phyloP scores from a whole-genome alignment of 2,113 vertebrate species.

The Casuarius casuarius region DNA sequence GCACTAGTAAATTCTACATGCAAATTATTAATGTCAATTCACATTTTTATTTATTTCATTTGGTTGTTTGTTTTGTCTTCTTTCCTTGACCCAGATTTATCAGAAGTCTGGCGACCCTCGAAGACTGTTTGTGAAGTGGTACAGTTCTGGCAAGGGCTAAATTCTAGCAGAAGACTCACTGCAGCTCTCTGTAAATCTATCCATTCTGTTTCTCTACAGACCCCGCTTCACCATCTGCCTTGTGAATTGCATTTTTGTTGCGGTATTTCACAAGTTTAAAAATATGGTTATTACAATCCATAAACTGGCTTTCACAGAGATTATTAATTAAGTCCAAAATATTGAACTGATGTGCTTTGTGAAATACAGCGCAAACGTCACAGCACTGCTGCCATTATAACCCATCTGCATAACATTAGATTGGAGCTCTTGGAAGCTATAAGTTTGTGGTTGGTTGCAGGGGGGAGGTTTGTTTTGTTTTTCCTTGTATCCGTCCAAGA shows the following conservation, averaged over 20 bases:
- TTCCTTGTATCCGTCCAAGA: slow-evolving; percentile 55
- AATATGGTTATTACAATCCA: slow-evolving; percentile 77
- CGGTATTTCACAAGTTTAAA: slow-evolving; percentile 76
- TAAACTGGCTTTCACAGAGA: slow-evolving; percentile 74
- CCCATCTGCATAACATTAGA: slow-evolving; percentile 52
- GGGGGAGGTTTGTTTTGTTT: background rate
- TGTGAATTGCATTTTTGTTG: slow-evolving; percentile 72
- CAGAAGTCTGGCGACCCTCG: slow-evolving; percentile 62
- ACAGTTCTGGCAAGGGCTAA: slow-evolving; percentile 59
- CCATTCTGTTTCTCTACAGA: slow-evolving; percentile 72
- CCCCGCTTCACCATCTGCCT: slow-evolving; percentile 74
- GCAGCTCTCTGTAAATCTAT: slow-evolving; percentile 75
- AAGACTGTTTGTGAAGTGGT: slow-evolving; percentile 61
- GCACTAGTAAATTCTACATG: background rate
- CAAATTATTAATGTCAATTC: slow-evolving; percentile 22
- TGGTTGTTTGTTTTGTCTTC: slow-evolving; percentile 50
- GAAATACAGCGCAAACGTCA: slow-evolving; percentile 63
- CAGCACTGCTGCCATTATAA: slow-evolving; percentile 29
- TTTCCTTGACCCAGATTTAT: slow-evolving; percentile 20
- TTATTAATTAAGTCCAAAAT: slow-evolving; percentile 84
- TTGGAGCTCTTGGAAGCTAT: background rate
- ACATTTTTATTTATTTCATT: slow-evolving; percentile 51
- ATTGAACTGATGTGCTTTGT: slow-evolving; percentile 61
- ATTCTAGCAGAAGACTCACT: slow-evolving; percentile 66
- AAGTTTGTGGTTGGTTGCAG: slow-evolving; percentile 1